These are phyloP conservation scores for Porites rus DNA, from an alignment of 92 coral and sea anemone species.

Conservation along the genomic window DNA sequence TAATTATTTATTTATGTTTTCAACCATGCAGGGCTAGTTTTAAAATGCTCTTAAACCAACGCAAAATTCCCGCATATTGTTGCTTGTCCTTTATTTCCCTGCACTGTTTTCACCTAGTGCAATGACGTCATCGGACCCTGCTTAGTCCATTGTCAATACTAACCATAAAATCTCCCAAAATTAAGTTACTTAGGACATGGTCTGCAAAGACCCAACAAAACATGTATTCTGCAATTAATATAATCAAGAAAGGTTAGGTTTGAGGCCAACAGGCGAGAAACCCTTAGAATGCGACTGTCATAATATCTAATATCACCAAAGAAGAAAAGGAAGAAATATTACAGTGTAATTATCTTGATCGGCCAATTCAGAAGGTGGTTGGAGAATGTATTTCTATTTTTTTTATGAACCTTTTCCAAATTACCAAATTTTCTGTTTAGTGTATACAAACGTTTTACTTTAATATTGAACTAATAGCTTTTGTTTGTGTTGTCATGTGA, in stretches of 20 bases:
- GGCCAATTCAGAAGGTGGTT: not conserved
- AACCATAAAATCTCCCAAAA: conserved; percentile 10
- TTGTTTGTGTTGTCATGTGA: not conserved
- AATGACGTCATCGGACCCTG: conserved; percentile 50
- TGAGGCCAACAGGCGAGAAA: not conserved
- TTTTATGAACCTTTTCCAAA: not conserved
- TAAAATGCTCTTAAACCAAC: not conserved
- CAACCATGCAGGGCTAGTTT: conserved; percentile 19
- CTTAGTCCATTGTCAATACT: conserved; percentile 43
- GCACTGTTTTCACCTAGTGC: conserved; percentile 24
- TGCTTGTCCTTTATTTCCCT: conserved; percentile 11
- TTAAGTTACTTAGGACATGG: conserved; percentile 14
- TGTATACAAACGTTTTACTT: conserved; percentile 25
- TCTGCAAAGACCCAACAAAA: conserved; percentile 41
- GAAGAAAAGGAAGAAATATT: not conserved
- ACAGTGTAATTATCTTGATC: not conserved
- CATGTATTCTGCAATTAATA: conserved; percentile 32
- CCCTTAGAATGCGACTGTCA: conserved; percentile 11
- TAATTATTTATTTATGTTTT: not conserved
- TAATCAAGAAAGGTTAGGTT: conserved; percentile 17
- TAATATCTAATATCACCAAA: not conserved
- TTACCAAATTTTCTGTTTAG: not conserved
- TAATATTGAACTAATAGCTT: not conserved
- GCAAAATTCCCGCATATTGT: conserved; percentile 8
- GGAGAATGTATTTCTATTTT: not conserved